phyloP scores from a whole-genome alignment of 2,113 vertebrate species.

The Brachyhypopomus gauderio region DNA sequence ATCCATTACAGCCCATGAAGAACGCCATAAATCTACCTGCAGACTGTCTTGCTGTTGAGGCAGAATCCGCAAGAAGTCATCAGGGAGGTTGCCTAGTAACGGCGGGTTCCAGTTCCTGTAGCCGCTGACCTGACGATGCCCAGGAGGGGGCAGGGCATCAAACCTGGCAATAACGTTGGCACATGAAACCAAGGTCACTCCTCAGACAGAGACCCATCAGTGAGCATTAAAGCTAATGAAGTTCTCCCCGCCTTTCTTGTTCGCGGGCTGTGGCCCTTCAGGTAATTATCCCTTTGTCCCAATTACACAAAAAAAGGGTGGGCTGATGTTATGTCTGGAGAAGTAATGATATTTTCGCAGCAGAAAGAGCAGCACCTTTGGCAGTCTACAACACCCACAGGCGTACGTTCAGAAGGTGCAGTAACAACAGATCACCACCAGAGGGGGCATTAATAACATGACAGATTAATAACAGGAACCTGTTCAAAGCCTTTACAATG shows the following conservation, averaged over 20 bases:
- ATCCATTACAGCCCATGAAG: not conserved
- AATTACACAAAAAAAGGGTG: not conserved
- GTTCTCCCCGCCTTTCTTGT: not conserved
- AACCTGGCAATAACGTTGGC: slow-evolving; percentile 61
- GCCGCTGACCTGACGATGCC: slow-evolving; percentile 65
- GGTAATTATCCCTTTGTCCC: not conserved
- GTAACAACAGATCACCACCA: slow-evolving; percentile 42
- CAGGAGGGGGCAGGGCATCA: slow-evolving; percentile 59
- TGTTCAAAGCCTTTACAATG: not conserved
- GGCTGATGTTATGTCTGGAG: not conserved
- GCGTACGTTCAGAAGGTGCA: not conserved
- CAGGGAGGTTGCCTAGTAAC: slow-evolving; percentile 89
- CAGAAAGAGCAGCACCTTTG: not conserved
- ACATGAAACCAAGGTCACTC: not conserved
- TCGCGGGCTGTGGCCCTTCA: not conserved
- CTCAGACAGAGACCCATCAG: not conserved
- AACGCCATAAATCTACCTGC: slow-evolving; percentile 70
- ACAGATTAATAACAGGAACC: not conserved
- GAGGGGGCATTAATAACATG: slow-evolving; percentile 28
- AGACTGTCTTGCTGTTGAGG: slow-evolving; percentile 83
- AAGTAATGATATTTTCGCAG: not conserved
- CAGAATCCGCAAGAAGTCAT: slow-evolving; percentile 92
- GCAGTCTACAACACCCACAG: not conserved
- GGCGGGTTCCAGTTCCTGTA: slow-evolving; percentile 96
- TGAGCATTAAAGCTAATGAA: not conserved